Conservation (phyloP, 1,140 invertebrate genomes). For the Lanistes nyassanus region DNA sequence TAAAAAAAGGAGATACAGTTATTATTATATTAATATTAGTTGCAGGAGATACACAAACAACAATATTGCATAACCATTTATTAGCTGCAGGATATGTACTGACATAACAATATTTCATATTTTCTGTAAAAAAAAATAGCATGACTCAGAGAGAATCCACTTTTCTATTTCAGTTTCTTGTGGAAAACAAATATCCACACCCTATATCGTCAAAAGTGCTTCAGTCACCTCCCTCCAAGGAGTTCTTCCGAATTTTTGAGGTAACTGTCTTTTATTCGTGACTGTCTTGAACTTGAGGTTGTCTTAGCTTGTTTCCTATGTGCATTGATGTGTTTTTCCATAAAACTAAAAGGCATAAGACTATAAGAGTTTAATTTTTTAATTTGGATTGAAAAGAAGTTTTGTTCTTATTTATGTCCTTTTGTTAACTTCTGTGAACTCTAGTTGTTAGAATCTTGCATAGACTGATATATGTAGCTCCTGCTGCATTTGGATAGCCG, state of each 20-base stretch:
- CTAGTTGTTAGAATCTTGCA: no score
- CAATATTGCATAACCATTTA: no score
- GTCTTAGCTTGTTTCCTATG: no score
- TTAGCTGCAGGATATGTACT: no score
- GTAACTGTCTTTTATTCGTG: conserved; percentile 46
- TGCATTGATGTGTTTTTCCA: neutral
- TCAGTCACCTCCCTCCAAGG: conserved; percentile 56
- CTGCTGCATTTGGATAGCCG: neutral
- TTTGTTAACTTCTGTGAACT: neutral
- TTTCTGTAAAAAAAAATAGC: neutral
- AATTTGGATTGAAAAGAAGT: neutral
- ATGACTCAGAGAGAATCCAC: neutral
- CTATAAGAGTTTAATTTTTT: neutral
- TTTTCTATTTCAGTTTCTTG: conserved; percentile 55
- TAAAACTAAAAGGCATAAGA: neutral
- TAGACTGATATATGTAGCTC: no score
- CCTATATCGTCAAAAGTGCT: conserved; percentile 51
- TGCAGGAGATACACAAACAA: no score
- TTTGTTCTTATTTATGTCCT: neutral
- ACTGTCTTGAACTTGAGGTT: no score
- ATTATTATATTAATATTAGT: neutral
- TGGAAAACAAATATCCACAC: conserved; percentile 49
- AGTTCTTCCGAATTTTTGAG: conserved; percentile 64
- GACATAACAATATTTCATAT: no score
- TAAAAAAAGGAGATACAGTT: neutral